phyloP scores from a whole-genome alignment of 2,113 vertebrate genomes.

The Leucopsar rothschildi region DNA sequence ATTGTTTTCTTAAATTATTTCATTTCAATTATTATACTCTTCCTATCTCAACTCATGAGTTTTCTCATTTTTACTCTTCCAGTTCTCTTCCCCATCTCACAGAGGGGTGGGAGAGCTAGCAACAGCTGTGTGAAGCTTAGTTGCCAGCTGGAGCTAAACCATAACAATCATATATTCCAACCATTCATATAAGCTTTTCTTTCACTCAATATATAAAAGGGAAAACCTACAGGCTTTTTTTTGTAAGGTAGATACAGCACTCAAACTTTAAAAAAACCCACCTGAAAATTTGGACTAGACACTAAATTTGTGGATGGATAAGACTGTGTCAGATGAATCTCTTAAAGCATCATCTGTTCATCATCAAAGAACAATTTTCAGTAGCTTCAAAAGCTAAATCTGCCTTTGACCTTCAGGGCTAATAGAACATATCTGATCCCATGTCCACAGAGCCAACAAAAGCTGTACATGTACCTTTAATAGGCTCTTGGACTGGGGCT shows the following conservation, averaged over 20 bases:
- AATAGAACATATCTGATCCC: neutral
- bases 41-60: neutral
- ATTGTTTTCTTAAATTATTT: neutral
- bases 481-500: neutral
- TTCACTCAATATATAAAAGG: neutral
- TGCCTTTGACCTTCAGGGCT: neutral
- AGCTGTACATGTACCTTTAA: rapidly evolving
- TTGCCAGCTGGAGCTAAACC: neutral
- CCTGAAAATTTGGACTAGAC: neutral
- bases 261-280: neutral
- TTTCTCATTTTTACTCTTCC: neutral
- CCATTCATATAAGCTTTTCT: neutral
- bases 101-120: neutral
- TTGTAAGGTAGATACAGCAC: neutral
- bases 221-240: neutral
- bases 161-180: neutral
- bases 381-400: neutral
- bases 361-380: neutral
- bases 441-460: neutral
- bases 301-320: neutral
- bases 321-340: neutral
- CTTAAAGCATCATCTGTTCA: neutral
- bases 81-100: neutral
- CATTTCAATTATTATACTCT: neutral
- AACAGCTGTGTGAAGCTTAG: neutral